Conservation (phyloP, 1,140 invertebrate genomes). For the Ceratoteleas bidentatus region DNA sequence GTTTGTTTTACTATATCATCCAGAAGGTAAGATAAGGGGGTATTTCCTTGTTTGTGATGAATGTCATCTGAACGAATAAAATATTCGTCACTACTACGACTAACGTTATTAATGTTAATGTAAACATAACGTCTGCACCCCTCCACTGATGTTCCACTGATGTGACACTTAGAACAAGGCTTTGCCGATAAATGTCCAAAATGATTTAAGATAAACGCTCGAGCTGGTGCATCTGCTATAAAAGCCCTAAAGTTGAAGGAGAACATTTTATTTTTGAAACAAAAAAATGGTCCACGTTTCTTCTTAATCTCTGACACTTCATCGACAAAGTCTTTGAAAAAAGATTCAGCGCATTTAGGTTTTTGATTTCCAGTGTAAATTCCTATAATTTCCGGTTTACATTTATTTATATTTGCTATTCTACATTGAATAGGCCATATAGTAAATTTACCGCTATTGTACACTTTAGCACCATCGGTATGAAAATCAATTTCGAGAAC, state of each 20-base stretch:
- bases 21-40: too few relatives aligned
- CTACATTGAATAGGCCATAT: constrained; percentile 64
- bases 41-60: too few relatives aligned
- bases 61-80: too few relatives aligned
- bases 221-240: constrained; percentile 59
- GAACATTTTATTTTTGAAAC: too few relatives aligned
- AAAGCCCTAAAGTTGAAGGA: constrained; percentile 39
- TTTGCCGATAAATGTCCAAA: constrained; percentile 25
- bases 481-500: too few relatives aligned
- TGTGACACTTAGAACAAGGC: constrained; percentile 56
- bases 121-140: too few relatives aligned
- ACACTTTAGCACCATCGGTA: constrained; percentile 50
- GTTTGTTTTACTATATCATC: too few relatives aligned
- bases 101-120: too few relatives aligned
- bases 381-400: constrained; percentile 31
- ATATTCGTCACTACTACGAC: too few relatives aligned
- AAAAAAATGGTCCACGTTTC: too few relatives aligned
- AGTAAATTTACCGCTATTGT: constrained; percentile 24
- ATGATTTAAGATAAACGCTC: constrained; percentile 56
- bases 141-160: too few relatives aligned
- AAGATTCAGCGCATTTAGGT: constrained; percentile 30
- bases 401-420: constrained; percentile 29
- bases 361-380: constrained; percentile 49
- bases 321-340: constrained; percentile 42
- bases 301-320: constrained; percentile 23